Percentiles rank a stretch among this genome's conserved stretches.
Conservation (phyloP, 2,888 invertebrate species). For the Philonicus albiceps region DNA sequence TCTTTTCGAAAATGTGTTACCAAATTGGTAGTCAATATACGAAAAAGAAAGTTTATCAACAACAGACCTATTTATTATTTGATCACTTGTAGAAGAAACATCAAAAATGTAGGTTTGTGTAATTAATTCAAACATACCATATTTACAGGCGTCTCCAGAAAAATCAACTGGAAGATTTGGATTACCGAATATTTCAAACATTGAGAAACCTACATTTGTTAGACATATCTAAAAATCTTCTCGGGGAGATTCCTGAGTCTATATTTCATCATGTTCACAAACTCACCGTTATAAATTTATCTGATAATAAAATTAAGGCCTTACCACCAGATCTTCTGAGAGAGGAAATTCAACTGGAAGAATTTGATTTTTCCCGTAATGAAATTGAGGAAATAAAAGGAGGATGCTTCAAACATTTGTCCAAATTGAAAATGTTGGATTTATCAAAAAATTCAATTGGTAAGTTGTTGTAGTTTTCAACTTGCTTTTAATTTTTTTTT, state of each 20-base stretch:
- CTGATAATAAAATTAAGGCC: slow-evolving; percentile 62
- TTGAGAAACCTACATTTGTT: slow-evolving; percentile 69
- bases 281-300: slow-evolving; percentile 59
- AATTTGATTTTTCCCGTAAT: slow-evolving; percentile 73
- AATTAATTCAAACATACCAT: not conserved
- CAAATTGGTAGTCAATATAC: too few relatives aligned
- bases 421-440: slow-evolving; percentile 67
- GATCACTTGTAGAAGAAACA: too few relatives aligned
- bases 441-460: slow-evolving; percentile 70
- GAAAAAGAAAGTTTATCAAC: too few relatives aligned
- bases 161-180: slow-evolving; percentile 68
- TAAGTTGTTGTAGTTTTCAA: slow-evolving; percentile 44
- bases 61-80: too few relatives aligned
- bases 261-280: slow-evolving; percentile 65
- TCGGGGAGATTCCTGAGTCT: slow-evolving; percentile 65
- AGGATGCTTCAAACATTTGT: slow-evolving; percentile 65
- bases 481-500: not conserved
- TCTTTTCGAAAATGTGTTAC: too few relatives aligned
- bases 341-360: slow-evolving; percentile 67
- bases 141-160: slow-evolving; percentile 67
- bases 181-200: slow-evolving; percentile 64
- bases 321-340: slow-evolving; percentile 66
- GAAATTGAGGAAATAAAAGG: slow-evolving; percentile 65
- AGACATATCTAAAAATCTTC: slow-evolving; percentile 69
- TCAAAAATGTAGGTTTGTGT: too few relatives aligned